Evolutionary conservation across 2,888 invertebrate species (phyloP), one percentile per base, ranked within the genome.

Genomic region (Cistogaster globosa): DNA sequence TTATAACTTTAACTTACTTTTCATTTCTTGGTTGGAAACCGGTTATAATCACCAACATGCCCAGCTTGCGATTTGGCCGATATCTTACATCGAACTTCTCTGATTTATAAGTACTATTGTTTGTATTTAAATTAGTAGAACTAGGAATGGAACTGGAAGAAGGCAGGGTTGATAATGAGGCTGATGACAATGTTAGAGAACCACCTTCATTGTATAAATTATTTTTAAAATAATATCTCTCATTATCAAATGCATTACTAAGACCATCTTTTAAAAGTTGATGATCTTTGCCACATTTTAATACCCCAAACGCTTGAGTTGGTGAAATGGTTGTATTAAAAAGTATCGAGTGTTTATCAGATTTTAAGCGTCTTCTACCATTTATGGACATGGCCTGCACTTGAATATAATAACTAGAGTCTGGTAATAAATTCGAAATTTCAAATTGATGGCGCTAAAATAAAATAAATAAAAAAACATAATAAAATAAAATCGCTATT

Each of bases 391-490:
- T 94, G 7, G 96, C 96, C 92, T 96, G 96, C 7, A 96, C 95
- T 94, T 96, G 96, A 55, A 96, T 93, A 89, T 96, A 96, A 90
- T 96, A 96, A 92, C 95, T 94, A 0, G 96, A 96, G 89, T 95
- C 94, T 8, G 95, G 94, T 88, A 95, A 94, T 68, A 96, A 92
- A 88, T 95, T 94, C 88, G 94, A 94, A 88, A 96, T 94, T 88
- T 95, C 94, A 86, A 95, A 94, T 87, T 93, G 94, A 72, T 94
- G 95, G 88, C 94, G 94, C 87, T 95, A 93, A 86, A 87, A 48
- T 14, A 1, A 6, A n/a, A n/a, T 42, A 0, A 32, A 6, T 12
- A 14, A 11, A 42, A 42, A 14, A 42, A n/a, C n/a, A n/a, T n/a
- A n/a, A n/a, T n/a, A n/a, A n/a, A n/a, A n/a, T n/a, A 11, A 20